Conservation (phyloP, 2,797 vertebrate genomes). For the Sebastes diploproa region DNA sequence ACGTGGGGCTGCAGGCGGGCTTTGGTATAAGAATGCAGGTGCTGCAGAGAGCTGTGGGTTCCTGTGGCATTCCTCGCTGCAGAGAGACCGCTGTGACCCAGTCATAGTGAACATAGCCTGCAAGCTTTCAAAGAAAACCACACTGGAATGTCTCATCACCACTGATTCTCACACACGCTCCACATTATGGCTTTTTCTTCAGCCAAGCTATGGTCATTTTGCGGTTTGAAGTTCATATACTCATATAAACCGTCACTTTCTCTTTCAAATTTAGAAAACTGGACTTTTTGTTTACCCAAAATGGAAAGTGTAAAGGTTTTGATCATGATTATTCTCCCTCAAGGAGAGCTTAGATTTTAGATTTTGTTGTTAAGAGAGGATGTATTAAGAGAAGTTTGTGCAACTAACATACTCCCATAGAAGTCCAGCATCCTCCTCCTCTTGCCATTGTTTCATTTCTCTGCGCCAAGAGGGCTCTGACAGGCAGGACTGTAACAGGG, state of each 20-base stretch:
- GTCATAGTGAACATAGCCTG: slow-evolving; percentile 41
- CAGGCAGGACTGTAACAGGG: slow-evolving; percentile 49
- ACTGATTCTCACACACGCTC: slow-evolving; percentile 62
- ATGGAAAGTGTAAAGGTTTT: not conserved
- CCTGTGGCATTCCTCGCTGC: slow-evolving; percentile 70
- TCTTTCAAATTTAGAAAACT: slow-evolving; percentile 13
- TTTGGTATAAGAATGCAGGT: slow-evolving; percentile 73
- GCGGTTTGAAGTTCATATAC: slow-evolving; percentile 40
- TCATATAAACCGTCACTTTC: slow-evolving; percentile 27
- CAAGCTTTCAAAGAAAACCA: slow-evolving; percentile 65
- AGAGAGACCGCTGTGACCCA: slow-evolving; percentile 57
- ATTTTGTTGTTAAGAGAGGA: not conserved
- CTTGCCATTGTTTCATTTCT: slow-evolving; percentile 35
- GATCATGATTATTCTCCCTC: not conserved
- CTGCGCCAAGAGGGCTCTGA: slow-evolving; percentile 28
- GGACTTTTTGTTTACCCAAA: not conserved
- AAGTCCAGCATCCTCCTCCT: slow-evolving; percentile 41
- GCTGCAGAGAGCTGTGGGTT: slow-evolving; percentile 65
- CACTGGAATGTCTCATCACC: slow-evolving; percentile 77
- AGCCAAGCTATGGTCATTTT: slow-evolving; percentile 37
- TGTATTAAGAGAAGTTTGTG: not conserved
- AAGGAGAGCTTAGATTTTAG: not conserved
- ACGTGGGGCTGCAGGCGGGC: slow-evolving; percentile 50
- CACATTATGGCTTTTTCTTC: slow-evolving; percentile 56
- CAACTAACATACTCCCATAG: slow-evolving; percentile 9